phyloP scores from a whole-genome alignment of 2,113 vertebrate species.

The Acrocephalus arundinaceus region DNA sequence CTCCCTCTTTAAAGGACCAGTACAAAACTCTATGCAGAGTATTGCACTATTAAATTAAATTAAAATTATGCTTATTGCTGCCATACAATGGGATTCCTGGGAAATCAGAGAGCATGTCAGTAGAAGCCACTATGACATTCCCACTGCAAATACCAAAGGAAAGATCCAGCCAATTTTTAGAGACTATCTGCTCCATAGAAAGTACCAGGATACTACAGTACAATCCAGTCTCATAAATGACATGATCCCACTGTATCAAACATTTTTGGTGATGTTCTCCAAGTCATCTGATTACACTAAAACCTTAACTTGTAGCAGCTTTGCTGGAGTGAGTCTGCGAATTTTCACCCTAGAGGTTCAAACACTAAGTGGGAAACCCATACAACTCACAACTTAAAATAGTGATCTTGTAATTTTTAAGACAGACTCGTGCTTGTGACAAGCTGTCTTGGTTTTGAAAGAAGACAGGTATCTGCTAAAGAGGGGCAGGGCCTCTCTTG shows the following conservation, averaged over 20 bases:
- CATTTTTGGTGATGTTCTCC: not conserved
- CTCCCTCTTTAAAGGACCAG: not conserved
- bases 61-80: not conserved
- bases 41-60: not conserved
- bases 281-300: not conserved
- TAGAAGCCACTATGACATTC: not conserved
- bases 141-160: not conserved
- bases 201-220: not conserved
- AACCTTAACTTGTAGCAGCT: not conserved
- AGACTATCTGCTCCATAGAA: not conserved
- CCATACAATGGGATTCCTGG: not conserved
- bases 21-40: not conserved
- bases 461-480: no score
- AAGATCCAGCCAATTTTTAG: not conserved
- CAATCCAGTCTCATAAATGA: not conserved
- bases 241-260: not conserved
- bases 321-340: not conserved
- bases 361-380: not conserved
- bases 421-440: not conserved
- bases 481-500: no score
- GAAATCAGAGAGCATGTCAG: not conserved
- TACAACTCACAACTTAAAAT: not conserved
- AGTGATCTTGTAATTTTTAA: not conserved
- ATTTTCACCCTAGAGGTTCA: not conserved
- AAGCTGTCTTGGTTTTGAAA: not conserved